Evolutionary conservation across 2,797 vertebrate genomes (phyloP), one percentile per base, ranked within the genome.

Genomic region (Danio kyathit): DNA sequence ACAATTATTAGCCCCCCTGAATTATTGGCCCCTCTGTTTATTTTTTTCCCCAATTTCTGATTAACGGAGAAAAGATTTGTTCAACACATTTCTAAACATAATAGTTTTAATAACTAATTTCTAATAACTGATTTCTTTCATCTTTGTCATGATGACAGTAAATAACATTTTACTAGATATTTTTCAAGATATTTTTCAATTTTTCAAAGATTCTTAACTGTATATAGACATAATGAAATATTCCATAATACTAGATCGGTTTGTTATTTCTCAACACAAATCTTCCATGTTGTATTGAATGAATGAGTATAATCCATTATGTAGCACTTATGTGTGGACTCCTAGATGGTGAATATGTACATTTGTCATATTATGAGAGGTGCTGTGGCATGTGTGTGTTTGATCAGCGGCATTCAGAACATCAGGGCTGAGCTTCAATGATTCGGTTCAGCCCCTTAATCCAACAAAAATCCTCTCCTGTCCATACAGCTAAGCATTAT

Each of bases 381-480:
- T 70, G 82, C 76, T 64, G 64, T 70, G 82, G 43, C 71, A 52
- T 71, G 71, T 13, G 64, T 67, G 19, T 6, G 8, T 7, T 79
- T 83, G 54, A 54, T 74, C 44, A 79, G 73, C 60, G 73, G 52
- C 48, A 57, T 52, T 63, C 8, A 63, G 74, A n/a, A 14, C 10
- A 7, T 0, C 6, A 51, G 67, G 49, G 51, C 6, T 59, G 6
- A 29, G 44, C 43, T 66, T 19, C 5, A 44, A 79, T 66, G 60
- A 67, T 79, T 67, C 76, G 52, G 8, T 44, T 64, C 43, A 56
- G 21, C 16, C 38, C 12, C 46, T 51, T 73, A 65, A 75, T 64
- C 59, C 73, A 41, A 51, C 4, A 54, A n/a, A 57, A 71, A 21
- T 71, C n/a, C 60, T 60, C 56, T 41, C 12, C n/a, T 70, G 76